A percentile compares a stretch with the other conserved stretches of the same genome.
phyloP scores from a whole-genome alignment of 2,113 vertebrate species.

The Cyphomyrus discorhynchus region DNA sequence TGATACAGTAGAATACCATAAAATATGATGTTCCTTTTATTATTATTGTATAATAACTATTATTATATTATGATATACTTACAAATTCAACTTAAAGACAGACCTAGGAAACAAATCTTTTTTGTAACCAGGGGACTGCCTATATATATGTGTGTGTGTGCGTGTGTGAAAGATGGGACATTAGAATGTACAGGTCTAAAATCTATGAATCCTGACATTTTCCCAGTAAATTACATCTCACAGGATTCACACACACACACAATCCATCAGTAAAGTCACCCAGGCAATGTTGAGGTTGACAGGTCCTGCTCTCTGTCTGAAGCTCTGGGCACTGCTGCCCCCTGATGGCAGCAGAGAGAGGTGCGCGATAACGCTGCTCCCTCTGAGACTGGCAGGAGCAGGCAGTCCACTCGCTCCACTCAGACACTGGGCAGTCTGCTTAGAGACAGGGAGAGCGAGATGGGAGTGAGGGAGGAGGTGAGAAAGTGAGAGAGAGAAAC shows the following conservation, averaged over 20 bases:
- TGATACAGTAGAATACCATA: neutral
- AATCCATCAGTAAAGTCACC: slow-evolving; percentile 42
- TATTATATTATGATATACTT: neutral
- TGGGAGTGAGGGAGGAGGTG: neutral
- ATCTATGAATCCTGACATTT: neutral
- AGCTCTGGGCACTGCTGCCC: slow-evolving; percentile 62
- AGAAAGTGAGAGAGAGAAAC: neutral
- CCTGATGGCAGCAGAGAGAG: slow-evolving; percentile 46
- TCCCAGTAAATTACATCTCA: neutral
- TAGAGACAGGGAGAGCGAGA: neutral
- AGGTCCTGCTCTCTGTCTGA: slow-evolving; percentile 55
- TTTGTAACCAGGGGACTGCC: neutral
- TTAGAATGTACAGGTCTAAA: neutral
- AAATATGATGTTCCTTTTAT: neutral
- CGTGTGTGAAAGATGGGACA: too few relatives aligned
- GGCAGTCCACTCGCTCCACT: slow-evolving; percentile 66
- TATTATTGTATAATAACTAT: neutral
- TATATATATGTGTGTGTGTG: neutral
- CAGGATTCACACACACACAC: neutral
- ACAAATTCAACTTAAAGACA: neutral
- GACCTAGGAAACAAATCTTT: neutral
- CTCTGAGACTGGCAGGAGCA: slow-evolving; percentile 64
- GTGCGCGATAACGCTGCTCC: slow-evolving; percentile 65
- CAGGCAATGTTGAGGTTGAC: slow-evolving; percentile 53
- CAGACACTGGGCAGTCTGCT: slow-evolving; percentile 63